Evolutionary conservation across 64 coral and sea anemone genomes (phyloP).

Genomic region (Actinia equina): DNA sequence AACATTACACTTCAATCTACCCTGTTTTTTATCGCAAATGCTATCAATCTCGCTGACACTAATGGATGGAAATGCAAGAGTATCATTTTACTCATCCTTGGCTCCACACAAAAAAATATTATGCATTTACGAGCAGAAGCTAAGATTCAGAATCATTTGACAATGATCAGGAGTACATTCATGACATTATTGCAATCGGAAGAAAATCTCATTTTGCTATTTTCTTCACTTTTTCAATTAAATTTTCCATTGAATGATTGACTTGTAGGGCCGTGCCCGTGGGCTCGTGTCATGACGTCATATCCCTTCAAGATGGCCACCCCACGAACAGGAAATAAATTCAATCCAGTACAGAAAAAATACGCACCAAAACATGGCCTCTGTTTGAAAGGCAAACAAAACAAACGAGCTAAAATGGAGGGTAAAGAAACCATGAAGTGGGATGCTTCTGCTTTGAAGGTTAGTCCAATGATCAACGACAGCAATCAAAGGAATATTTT

Average conservation of each 20-base stretch:
- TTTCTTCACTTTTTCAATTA: neutral
- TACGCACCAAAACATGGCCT: neutral
- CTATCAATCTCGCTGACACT: no score
- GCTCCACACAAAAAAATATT: no score
- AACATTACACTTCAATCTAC: no score
- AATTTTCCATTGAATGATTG: neutral
- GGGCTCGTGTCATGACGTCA: conserved; percentile 13
- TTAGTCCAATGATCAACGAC: neutral
- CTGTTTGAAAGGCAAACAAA: neutral
- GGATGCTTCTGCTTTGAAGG: conserved; percentile 34
- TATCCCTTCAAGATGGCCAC: conserved; percentile 19
- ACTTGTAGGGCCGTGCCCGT: neutral
- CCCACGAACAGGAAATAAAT: conserved; percentile 24
- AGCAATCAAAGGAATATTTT: neutral
- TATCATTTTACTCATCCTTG: no score
- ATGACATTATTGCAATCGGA: no score
- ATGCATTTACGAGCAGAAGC: no score
- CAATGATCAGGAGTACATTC: no score
- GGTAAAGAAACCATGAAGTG: conserved; percentile 15
- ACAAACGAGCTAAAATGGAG: conserved; percentile 22
- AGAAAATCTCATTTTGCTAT: no score
- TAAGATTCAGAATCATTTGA: no score
- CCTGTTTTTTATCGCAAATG: no score
- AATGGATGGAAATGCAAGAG: no score
- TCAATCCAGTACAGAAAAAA: neutral